A percentile compares a stretch with the other conserved stretches of the same genome.
phyloP scores from a whole-genome alignment of 2,797 vertebrate species.

The Pyrocephalus nanus region DNA sequence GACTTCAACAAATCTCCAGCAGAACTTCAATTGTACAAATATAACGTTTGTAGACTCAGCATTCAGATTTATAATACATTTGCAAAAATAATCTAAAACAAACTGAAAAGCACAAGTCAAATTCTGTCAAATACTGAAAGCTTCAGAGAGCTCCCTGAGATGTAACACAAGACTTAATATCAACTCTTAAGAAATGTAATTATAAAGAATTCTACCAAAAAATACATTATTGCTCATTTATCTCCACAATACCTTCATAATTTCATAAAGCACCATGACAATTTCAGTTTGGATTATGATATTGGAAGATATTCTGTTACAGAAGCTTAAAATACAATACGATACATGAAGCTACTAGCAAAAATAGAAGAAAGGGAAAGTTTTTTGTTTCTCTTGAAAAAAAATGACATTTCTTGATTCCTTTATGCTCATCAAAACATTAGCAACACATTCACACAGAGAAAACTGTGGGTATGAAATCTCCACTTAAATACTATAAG shows the following conservation, averaged over 20 bases:
- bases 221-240: neutral
- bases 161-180: neutral
- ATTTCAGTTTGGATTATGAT: neutral
- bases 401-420: neutral
- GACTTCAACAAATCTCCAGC: neutral
- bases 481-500: neutral
- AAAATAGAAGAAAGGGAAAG: neutral
- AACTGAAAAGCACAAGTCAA: neutral
- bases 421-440: neutral
- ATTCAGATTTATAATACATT: neutral
- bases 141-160: neutral
- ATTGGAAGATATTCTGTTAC: neutral
- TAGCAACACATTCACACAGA: neutral
- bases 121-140: neutral
- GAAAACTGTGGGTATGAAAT: neutral
- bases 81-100: neutral
- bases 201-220: neutral
- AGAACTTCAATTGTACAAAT: neutral
- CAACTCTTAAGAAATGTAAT: neutral
- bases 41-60: neutral
- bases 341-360: neutral
- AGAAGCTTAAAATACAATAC: neutral
- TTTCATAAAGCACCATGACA: neutral
- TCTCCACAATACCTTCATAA: neutral
- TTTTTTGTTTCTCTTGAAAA: neutral